Percentiles rank a stretch among this genome's conserved stretches.
Evolutionary conservation across 2,888 invertebrate genomes (phyloP).

Genomic region (Ormia ochracea): DNA sequence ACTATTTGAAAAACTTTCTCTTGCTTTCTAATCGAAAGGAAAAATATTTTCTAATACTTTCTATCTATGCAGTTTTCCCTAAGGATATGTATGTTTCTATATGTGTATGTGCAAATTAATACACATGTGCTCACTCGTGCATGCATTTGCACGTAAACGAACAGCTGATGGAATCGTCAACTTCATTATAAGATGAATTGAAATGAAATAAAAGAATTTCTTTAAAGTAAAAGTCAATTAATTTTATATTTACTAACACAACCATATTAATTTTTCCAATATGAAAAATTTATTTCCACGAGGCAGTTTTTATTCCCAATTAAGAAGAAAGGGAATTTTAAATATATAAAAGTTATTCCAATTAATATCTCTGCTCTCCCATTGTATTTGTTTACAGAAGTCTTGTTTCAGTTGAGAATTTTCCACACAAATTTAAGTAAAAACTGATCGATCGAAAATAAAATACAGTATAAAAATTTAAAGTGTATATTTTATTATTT

Average conservation of each 20-base stretch:
- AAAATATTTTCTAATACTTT: conserved; percentile 36
- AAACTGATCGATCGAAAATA: background rate
- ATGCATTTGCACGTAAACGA: too few species aligned
- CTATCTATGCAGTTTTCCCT: background rate
- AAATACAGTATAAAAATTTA: background rate
- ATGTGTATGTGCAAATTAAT: background rate
- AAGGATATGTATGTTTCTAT: background rate
- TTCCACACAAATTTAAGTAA: background rate
- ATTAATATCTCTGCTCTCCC: background rate
- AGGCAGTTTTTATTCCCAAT: background rate
- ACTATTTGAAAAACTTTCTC: conserved; percentile 33
- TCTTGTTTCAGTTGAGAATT: background rate
- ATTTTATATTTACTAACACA: too few species aligned
- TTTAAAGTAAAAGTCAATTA: too few species aligned
- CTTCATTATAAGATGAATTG: too few species aligned
- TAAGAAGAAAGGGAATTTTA: background rate
- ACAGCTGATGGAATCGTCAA: too few species aligned
- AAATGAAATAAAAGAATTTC: too few species aligned
- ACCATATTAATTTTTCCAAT: too few species aligned
- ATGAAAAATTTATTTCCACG: background rate
- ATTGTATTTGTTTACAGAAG: conserved; percentile 6
- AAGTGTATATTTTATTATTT: too few species aligned
- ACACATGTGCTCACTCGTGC: too few species aligned
- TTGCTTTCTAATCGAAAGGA: conserved; percentile 33
- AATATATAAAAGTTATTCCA: background rate